Evolutionary conservation across 2,888 invertebrate genomes (phyloP).

Genomic region (Rhodophaea formosa): DNA sequence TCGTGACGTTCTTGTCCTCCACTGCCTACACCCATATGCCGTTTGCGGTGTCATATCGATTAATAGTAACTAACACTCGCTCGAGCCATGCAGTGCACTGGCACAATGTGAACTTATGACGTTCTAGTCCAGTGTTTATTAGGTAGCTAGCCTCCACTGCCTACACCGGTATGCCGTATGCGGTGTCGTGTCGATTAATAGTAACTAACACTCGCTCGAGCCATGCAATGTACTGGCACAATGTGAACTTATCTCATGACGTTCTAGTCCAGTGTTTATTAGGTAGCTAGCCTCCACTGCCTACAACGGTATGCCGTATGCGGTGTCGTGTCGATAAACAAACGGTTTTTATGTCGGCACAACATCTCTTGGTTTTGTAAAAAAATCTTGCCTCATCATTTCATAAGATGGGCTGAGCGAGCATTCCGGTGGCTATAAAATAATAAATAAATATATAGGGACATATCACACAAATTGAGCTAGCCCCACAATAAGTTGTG

Average conservation of each 20-base stretch:
- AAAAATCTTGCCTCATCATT: not conserved
- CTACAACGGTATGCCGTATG: constrained; percentile 1
- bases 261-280: constrained; percentile 1
- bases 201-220: not conserved
- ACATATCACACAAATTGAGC: too few species aligned
- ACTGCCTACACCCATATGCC: too few species aligned
- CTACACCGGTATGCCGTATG: constrained; percentile 2
- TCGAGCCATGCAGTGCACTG: not conserved
- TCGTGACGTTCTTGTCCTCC: too few species aligned
- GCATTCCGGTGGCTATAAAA: too few species aligned
- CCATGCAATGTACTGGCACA: not conserved
- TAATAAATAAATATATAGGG: too few species aligned
- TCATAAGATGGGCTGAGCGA: too few species aligned
- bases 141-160: constrained; percentile 4
- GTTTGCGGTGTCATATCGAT: too few species aligned
- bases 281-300: constrained; percentile 11
- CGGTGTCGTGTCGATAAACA: not conserved
- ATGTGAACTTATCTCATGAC: not conserved
- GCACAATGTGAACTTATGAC: not conserved
- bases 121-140: not conserved
- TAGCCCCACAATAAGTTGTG: too few species aligned
- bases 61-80: too few species aligned
- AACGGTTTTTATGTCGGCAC: not conserved
- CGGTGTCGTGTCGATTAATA: not conserved
- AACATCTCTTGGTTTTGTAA: not conserved